Evolutionary conservation across 1,140 invertebrate species (phyloP).

Genomic region (Drosophila albomicans): DNA sequence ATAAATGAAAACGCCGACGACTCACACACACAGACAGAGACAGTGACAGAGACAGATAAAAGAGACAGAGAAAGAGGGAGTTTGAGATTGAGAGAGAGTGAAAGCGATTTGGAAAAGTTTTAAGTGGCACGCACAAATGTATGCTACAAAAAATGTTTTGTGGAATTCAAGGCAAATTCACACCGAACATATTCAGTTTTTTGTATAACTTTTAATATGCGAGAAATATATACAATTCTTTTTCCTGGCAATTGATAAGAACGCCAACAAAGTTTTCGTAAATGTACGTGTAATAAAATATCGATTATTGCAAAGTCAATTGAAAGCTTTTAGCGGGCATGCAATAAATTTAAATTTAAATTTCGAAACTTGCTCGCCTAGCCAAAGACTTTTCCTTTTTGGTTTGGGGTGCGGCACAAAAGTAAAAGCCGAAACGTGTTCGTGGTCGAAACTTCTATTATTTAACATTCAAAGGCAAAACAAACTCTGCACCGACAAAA

Average conservation of each 20-base stretch:
- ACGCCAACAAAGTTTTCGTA: neutral
- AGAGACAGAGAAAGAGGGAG: neutral
- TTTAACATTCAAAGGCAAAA: too few species aligned
- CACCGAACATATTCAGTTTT: neutral
- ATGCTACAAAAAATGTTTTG: slow-evolving; percentile 1
- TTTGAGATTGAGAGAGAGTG: neutral
- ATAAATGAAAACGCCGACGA: slow-evolving; percentile 37
- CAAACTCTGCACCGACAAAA: too few species aligned
- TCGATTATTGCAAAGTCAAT: neutral
- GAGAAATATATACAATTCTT: neutral
- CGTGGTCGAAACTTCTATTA: too few species aligned
- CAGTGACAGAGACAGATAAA: neutral
- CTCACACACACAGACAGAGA: neutral
- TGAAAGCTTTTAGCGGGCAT: neutral
- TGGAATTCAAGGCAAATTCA: neutral
- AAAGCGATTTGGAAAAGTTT: slow-evolving; percentile 24
- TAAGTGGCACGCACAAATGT: slow-evolving; percentile 3
- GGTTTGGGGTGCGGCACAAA: too few species aligned
- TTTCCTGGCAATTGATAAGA: neutral
- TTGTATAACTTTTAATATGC: neutral
- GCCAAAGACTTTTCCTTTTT: too few species aligned
- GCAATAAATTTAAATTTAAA: slow-evolving; percentile 3
- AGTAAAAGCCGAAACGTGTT: too few species aligned
- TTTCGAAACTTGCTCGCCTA: too few species aligned
- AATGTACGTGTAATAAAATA: neutral